phyloP scores from a whole-genome alignment of 2,113 vertebrate genomes.

The Sturnira hondurensis region DNA sequence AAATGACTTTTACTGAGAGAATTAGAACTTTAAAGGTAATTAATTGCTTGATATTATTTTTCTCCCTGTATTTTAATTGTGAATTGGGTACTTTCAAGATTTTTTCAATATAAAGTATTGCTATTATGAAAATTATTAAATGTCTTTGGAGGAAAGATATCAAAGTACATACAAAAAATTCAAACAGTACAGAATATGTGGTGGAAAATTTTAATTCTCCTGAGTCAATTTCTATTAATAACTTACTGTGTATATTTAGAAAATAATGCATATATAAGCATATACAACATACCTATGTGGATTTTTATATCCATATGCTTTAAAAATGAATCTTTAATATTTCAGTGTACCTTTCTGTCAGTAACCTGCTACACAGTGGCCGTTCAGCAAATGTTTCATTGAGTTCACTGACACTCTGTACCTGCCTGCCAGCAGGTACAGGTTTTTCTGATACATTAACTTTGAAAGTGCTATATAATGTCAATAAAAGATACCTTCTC shows the following conservation, averaged over 20 bases:
- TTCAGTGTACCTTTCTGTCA: not conserved
- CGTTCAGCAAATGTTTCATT: conserved; percentile 5
- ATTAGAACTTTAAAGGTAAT: not conserved
- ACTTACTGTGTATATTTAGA: not conserved
- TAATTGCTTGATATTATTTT: not conserved
- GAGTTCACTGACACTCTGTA: not conserved
- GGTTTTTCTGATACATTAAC: not conserved
- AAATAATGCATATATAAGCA: not conserved
- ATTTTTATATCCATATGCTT: not conserved
- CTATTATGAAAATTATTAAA: not conserved
- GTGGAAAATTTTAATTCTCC: not conserved
- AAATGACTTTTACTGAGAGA: not conserved
- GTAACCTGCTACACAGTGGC: not conserved
- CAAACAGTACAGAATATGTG: not conserved
- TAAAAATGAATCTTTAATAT: not conserved
- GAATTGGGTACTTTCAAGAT: not conserved
- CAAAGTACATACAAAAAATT: not conserved
- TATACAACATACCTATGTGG: not conserved
- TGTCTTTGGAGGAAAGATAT: not conserved
- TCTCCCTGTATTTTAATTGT: not conserved
- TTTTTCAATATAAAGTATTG: not conserved
- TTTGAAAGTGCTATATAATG: not conserved
- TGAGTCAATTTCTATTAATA: not conserved
- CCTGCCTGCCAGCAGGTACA: not conserved
- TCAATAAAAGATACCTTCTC: not conserved